Evolutionary conservation across 2,113 vertebrate species (phyloP).

Genomic region (Lepidothrix coronata): DNA sequence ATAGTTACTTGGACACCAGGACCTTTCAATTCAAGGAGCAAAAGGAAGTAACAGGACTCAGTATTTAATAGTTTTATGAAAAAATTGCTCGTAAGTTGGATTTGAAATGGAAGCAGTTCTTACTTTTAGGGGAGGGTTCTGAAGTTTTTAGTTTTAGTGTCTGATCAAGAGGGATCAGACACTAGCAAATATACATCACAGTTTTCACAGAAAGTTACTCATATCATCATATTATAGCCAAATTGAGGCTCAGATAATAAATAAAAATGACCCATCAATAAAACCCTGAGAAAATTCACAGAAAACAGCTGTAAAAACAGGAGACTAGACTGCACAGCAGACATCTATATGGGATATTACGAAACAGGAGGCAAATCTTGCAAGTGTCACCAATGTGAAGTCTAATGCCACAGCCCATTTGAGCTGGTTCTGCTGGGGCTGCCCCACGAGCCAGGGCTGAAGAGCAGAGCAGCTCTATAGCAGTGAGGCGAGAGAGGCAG

Average conservation of each 20-base stretch:
- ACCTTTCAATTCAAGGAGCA: neutral
- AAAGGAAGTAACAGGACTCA: neutral
- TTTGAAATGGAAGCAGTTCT: neutral
- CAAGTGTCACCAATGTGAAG: neutral
- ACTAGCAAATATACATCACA: neutral
- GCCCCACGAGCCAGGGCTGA: neutral
- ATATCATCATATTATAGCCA: neutral
- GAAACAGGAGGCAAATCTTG: neutral
- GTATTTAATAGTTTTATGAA: neutral
- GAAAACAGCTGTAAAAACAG: conserved; percentile 49
- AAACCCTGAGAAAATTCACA: conserved; percentile 41
- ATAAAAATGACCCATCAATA: conserved; percentile 27
- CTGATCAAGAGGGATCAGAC: neutral
- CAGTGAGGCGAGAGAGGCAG: rapidly evolving
- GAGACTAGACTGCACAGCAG: neutral
- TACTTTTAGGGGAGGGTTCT: neutral
- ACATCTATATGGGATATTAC: neutral
- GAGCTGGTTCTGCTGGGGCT: neutral
- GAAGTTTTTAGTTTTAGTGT: neutral
- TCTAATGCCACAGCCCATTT: neutral
- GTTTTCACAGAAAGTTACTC: conserved; percentile 5
- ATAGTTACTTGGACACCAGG: neutral
- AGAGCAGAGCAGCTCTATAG: neutral
- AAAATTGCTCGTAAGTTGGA: neutral
- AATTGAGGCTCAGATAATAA: conserved; percentile 3